phyloP scores from a whole-genome alignment of 2,113 vertebrate genomes.

The Callithrix jacchus region DNA sequence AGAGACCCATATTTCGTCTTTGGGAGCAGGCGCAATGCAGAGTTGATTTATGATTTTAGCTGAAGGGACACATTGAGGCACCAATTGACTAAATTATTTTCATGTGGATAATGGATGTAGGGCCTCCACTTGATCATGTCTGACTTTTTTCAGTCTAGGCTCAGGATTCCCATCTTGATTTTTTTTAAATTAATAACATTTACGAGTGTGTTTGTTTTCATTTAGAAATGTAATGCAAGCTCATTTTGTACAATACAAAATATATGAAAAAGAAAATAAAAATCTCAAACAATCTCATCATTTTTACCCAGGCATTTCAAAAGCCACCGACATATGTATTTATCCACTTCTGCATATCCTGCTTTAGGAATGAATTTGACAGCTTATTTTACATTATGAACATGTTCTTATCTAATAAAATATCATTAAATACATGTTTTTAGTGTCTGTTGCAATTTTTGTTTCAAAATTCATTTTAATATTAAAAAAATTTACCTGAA shows the following conservation, averaged over 20 bases:
- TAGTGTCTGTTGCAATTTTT: not conserved
- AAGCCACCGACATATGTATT: not conserved
- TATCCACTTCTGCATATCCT: not conserved
- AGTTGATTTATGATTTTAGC: conserved; percentile 27
- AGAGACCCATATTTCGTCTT: conserved; percentile 37
- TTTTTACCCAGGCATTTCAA: not conserved
- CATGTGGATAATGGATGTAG: not conserved
- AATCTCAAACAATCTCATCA: not conserved
- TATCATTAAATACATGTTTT: not conserved
- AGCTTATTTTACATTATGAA: not conserved
- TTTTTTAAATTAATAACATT: conserved; percentile 15
- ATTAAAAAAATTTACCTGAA: not conserved
- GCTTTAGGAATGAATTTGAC: not conserved
- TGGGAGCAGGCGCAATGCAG: not conserved
- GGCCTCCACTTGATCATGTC: not conserved
- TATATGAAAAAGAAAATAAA: not conserved
- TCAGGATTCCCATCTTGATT: not conserved
- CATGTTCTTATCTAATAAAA: not conserved
- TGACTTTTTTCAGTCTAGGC: not conserved
- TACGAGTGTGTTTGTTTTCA: not conserved
- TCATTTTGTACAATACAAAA: not conserved
- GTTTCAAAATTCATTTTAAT: not conserved
- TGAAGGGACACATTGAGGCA: not conserved
- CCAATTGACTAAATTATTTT: not conserved
- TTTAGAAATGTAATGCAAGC: not conserved